Base-by-base conservation (phyloP, 2,113 vertebrate species). In the Calyptommatus sinebrachiatus region DNA sequence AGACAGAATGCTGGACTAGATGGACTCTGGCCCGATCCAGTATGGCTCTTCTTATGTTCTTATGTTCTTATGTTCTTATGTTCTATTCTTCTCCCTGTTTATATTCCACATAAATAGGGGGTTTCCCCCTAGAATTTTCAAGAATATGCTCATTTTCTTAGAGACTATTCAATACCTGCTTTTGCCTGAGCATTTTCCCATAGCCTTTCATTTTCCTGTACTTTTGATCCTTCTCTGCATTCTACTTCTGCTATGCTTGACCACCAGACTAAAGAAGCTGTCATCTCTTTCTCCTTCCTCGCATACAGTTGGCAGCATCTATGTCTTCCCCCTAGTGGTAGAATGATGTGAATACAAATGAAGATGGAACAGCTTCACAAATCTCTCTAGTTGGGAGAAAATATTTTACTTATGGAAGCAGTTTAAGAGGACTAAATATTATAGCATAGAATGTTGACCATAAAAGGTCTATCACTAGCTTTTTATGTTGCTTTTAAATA, bases 291-390 rank as follows among this genome's bases (percentile, higher is more conserved):
- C 14, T 16, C 53, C 53, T 57, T 57, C 53, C 53, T 18, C 2
- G 14, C 24, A 46, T 20, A 24, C 60, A 46, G 74, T 76, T 16
- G 28, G n/a, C 26, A 65, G 41, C 65, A 41, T 65, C 18, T 24
- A 48, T 48, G 62, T n/a, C 31, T 76, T 76, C 74, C 74, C 74
- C 74, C 74, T 76, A 65, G 74, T 76, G 74, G 74, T 26, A 28
- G 45, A 76, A 65, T 21, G 41, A 65, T 48, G 28, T 21, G 24
- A 76, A 41, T 76, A 41, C 61, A 66, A 46, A 12, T 28, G 61
- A 21, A 28, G 41, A 46, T 65, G 21, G 31, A 31, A 75, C 22
- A 75, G 57, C 31, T 5, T 62, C 31, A 75, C 62, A 26, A 76
- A 76, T 28, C 8, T 11, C 18, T 46, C 41, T 41, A 48, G 60